Percentiles rank a stretch among this genome's conserved stretches.
phyloP scores from a whole-genome alignment of 2,888 invertebrate species.

The Phortica okadai region DNA sequence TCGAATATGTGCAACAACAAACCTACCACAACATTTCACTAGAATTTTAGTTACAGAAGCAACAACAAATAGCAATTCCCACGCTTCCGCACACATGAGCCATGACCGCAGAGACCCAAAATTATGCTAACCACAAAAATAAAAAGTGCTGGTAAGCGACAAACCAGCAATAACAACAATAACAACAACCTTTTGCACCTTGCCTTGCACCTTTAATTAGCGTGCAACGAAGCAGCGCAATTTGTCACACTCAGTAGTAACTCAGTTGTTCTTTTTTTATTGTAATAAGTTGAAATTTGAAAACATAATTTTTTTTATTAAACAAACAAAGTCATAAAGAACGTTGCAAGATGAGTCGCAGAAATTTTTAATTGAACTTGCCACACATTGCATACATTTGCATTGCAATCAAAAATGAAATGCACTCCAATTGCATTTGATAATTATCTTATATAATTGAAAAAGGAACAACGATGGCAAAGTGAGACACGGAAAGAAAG shows the following conservation, averaged over 20 bases:
- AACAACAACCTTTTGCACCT: constrained; percentile 28
- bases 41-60: neutral
- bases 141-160: neutral
- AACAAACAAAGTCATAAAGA: neutral
- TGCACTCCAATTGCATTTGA: constrained; percentile 54
- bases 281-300: neutral
- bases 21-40: neutral
- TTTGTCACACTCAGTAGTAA: constrained; percentile 55
- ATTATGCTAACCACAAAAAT: constrained; percentile 21
- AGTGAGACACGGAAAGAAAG: neutral
- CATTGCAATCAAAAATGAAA: constrained; percentile 57
- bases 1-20: neutral
- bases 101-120: constrained; percentile 20
- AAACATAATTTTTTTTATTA: neutral
- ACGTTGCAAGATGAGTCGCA: constrained; percentile 15
- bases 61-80: constrained; percentile 13
- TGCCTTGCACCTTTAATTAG: constrained; percentile 53
- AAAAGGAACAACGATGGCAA: constrained; percentile 45
- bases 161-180: neutral
- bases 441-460: constrained; percentile 61
- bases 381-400: constrained; percentile 45
- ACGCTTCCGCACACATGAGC: constrained; percentile 9
- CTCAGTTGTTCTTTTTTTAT: neutral
- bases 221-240: constrained; percentile 55
- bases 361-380: neutral